Base-by-base conservation (phyloP, 37 sponge, comb jelly and placozoan species). In the Beroe ovata region DNA sequence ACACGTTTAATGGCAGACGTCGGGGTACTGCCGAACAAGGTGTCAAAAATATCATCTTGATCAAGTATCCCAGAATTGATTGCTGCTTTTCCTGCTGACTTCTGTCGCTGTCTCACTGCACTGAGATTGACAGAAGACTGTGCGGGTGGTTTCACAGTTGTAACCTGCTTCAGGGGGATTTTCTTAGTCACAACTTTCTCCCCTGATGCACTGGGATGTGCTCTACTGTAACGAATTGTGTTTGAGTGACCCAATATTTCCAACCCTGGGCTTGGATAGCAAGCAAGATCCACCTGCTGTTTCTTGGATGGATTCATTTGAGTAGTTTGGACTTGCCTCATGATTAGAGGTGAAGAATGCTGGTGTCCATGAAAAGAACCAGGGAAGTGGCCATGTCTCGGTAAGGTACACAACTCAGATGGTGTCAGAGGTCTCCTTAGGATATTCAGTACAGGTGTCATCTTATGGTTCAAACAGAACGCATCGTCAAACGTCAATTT, bases 21-120 rank as follows among this genome's bases (percentile, higher is more conserved):
- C 1, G 69, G 69, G 30, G 69, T 66, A 18, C 69, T 66, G 11
- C 69, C 69, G 34, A 66, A 66, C 18, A 66, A 33, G 16, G 30
- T 30, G 34, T 66, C 69, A 30, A 66, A 66, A 19, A 66, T 66
- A 30, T 66, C 69, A 26, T 66, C 69, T 25, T 20, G 28, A 26
- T 16, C 22, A n/a, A n/a, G n/a, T n/a, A n/a, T n/a, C 11, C 11
- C 54, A 47, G 54, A 11, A 47, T 6, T 11, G 11, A 11, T 11
- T 16, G 54, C 54, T 47, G 11, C 54, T 47, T 47, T 47, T 47
- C 54, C 54, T 34, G 25, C 1, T 34, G 69, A 66, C 8, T 25
- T 66, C 30, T 33, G 33, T 1, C 33, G 36, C 1, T 34, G 33
- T 26, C 18, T 1, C n/a, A 62, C n/a, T 18, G 28, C 3, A 21